Base-by-base conservation (phyloP, 1,140 invertebrate genomes). In the Euwallacea similis region DNA sequence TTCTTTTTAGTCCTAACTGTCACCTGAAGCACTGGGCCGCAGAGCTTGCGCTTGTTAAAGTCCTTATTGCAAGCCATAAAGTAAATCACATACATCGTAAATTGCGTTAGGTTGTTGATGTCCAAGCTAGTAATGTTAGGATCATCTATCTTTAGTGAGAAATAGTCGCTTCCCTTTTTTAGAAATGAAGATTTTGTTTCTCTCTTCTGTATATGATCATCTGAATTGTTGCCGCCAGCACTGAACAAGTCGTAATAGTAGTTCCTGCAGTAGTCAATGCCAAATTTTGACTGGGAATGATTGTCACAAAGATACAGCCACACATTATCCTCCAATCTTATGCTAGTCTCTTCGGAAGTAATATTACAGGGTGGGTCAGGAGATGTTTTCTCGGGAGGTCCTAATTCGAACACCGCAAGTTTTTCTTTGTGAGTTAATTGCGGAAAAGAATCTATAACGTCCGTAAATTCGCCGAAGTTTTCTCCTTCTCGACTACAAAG, bases 51-150 rank as follows among this genome's bases (percentile, higher is more conserved):
- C 6, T 76, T 61, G 7, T 54, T 64, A 11, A 74, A 71, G 46
- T 79, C 74, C 8, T 78, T 73, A 13, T 85, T 84, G 61, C 86
- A 88, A 2, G 85, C 86, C 7, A 81, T 77, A 9, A 88, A 71
- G 6, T 79, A 82, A 63, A 87, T 84, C 4, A 82, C 79, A 66
- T 88, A 87, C 0, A 80, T 33, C 21, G 21, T 33, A 33, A 33
- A 33, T 33, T 33, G 21, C 21, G 46, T 50, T 50, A 10, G 46
- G 9, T 50, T 50, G 46, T 11, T 50, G 9, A 50, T 1, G 2
- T 2, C 9, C 46, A 50, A 50, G 9, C 46, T 50, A 11, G 13
- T 11, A 2, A 6, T 10, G 9, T 50, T 2, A 13, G 46, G 13
- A 11, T 11, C 6, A 6, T 10, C 13, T 13, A 50, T 50, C 13